Evolutionary conservation across 2,888 invertebrate species (phyloP).

Genomic region (Calameuta idolon): DNA sequence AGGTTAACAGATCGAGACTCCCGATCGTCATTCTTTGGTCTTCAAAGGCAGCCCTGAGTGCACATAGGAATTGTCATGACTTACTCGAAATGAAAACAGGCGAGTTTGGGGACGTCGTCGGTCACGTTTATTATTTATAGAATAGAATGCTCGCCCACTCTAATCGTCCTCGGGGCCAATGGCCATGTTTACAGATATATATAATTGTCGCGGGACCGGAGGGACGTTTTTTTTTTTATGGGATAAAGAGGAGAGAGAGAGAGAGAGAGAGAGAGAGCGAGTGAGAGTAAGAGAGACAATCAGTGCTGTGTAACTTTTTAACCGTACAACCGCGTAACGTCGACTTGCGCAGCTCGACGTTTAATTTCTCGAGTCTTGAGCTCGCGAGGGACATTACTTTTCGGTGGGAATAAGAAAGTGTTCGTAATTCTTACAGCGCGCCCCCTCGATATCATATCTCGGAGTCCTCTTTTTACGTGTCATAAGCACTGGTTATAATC

Average conservation of each 20-base stretch:
- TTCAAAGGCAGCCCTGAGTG: neutral
- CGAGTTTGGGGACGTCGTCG: neutral
- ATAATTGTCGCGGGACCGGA: neutral
- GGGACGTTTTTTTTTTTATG: constrained; percentile 1
- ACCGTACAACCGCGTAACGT: neutral
- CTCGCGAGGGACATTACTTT: neutral
- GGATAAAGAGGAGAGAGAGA: neutral
- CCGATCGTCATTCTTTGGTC: neutral
- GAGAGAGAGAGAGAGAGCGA: constrained; percentile 15
- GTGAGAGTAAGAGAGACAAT: neutral
- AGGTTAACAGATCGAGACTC: neutral
- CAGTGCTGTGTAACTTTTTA: too few species aligned
- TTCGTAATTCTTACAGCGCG: neutral
- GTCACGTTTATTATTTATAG: constrained; percentile 25
- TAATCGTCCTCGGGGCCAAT: constrained; percentile 34
- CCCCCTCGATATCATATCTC: neutral
- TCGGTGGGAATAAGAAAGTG: neutral
- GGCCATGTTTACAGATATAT: constrained; percentile 40
- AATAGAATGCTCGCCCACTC: constrained; percentile 26
- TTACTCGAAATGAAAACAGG: neutral
- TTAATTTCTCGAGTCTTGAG: neutral
- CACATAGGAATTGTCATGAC: neutral
- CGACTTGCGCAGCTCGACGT: neutral
- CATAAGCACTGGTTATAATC: neutral
- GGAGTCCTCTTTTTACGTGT: neutral